Percentiles rank a stretch among this genome's conserved stretches.
Conservation (phyloP, 1,140 invertebrate genomes). For the Eulimnadia texana region DNA sequence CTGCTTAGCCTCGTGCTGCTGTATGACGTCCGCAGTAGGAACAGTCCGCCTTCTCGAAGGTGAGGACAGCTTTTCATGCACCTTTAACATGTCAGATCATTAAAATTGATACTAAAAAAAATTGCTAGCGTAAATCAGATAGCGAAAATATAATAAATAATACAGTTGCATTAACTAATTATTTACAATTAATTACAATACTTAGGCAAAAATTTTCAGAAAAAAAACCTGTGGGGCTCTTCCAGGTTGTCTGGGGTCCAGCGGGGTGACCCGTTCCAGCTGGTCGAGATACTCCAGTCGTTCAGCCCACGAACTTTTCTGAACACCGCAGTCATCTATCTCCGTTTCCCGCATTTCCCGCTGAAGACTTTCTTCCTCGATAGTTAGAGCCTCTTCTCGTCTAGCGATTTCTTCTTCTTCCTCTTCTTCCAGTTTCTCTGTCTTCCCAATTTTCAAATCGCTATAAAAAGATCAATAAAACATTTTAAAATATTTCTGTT, state of each 20-base stretch:
- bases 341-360: constrained; percentile 18
- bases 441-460: not conserved
- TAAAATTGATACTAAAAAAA: too few relatives aligned
- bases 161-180: too few relatives aligned
- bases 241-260: constrained; percentile 57
- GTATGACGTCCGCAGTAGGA: constrained; percentile 48
- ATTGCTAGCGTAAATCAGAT: too few relatives aligned
- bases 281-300: constrained; percentile 44
- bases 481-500: too few relatives aligned
- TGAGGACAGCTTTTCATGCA: constrained; percentile 85
- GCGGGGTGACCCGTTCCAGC: constrained; percentile 48
- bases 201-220: too few relatives aligned
- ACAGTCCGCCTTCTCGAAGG: constrained; percentile 67
- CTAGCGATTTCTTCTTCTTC: constrained; percentile 14
- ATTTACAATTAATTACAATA: too few relatives aligned
- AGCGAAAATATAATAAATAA: too few relatives aligned
- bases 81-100: too few relatives aligned
- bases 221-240: constrained; percentile 64
- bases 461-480: too few relatives aligned
- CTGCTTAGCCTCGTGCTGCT: constrained; percentile 55
- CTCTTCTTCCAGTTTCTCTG: constrained; percentile 13
- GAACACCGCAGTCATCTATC: constrained; percentile 8
- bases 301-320: constrained; percentile 47
- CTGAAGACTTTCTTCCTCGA: constrained; percentile 16
- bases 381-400: constrained; percentile 12